Evolutionary conservation across 2,797 vertebrate species (phyloP).

Genomic region (Ataeniobius toweri): DNA sequence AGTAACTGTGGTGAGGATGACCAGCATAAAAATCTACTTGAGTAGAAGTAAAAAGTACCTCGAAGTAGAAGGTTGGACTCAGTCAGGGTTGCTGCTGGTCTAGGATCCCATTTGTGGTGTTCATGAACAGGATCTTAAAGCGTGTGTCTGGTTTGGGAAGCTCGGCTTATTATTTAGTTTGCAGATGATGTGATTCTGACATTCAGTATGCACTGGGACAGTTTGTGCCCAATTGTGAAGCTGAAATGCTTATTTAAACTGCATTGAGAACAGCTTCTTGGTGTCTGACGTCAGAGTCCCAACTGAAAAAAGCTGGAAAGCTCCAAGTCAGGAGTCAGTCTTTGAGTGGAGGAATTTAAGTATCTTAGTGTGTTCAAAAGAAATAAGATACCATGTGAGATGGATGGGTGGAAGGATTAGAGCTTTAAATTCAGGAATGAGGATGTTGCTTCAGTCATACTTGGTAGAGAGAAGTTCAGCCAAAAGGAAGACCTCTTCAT

Average conservation of each 20-base stretch:
- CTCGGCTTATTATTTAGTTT: background rate
- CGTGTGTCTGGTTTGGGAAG: background rate
- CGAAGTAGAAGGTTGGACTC: background rate
- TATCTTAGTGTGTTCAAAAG: too few species aligned
- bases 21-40: background rate
- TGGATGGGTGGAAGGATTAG: too few species aligned
- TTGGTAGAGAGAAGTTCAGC: too few species aligned
- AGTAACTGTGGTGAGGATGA: background rate
- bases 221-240: background rate
- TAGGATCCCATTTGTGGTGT: background rate
- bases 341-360: too few species aligned
- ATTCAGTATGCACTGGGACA: background rate
- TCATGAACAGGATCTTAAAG: background rate
- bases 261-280: background rate
- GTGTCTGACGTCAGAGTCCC: background rate
- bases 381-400: too few species aligned
- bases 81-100: background rate
- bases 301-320: background rate
- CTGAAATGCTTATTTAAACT: background rate
- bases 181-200: background rate
- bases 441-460: too few species aligned
- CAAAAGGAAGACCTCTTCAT: too few species aligned
- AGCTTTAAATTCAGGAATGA: too few species aligned
- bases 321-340: background rate
- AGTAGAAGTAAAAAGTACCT: background rate